Evolutionary conservation across 2,797 vertebrate species (phyloP), one percentile per base, ranked within the genome.

Genomic region (Pangasius sanitwongsei): DNA sequence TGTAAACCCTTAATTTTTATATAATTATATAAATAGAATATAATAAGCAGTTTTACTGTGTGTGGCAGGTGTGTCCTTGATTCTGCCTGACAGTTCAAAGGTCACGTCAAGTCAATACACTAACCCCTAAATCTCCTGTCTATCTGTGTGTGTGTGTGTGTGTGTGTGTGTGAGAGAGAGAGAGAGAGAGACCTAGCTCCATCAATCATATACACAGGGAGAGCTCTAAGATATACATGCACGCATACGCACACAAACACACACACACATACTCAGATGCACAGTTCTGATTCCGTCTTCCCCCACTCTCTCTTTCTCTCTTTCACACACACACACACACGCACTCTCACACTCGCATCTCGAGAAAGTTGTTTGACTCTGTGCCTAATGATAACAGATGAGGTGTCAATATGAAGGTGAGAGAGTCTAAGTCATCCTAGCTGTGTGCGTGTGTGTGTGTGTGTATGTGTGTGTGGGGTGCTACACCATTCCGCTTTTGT

Each of bases 331-430:
- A 83, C 87, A 25, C 82, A n/a, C 87, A n/a, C 84, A 65, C 87
- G 50, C 82, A 55, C 88, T 63, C 84, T 77, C 89, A 89, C 90
- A 89, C 86, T 55, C 82, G 53, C 92, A 93, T 91, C 90, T 93
- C 86, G 93, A 93, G 95, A 91, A 94, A 95, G 93, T 96, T 95
- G 95, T 95, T 92, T 93, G 93, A 95, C 95, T 95, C 93, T 93
- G 92, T 95, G 93, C 91, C 89, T 97, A 97, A 97, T 96, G 93
- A 97, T 96, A 97, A 97, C 89, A 95, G 96, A 97, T 97, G 94
- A 94, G 93, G 96, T 96, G 95, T 93, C 95, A 94, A 94, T 94
- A 95, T 94, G 91, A 93, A 91, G 94, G 93, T 94, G 93, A 96
- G 95, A 97, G 94, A 92, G 94, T 96, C 94, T 97, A 97, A 96